Conservation (phyloP, 2,113 vertebrate genomes). For the Oryzias woworae region DNA sequence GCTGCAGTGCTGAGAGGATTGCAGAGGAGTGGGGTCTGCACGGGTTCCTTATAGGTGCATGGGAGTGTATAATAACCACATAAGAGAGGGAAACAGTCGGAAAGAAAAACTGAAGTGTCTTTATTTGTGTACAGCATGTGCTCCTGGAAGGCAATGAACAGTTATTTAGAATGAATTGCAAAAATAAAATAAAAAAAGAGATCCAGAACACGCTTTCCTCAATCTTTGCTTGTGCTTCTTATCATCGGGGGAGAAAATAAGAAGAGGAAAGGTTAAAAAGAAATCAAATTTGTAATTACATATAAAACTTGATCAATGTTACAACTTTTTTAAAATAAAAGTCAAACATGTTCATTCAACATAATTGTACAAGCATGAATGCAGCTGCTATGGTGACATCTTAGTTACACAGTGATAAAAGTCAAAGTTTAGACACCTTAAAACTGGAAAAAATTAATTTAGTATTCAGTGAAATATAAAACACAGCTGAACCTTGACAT, state of each 20-base stretch:
- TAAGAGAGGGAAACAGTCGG: conserved; percentile 38
- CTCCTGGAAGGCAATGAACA: conserved; percentile 25
- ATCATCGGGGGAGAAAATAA: background rate
- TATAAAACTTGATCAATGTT: background rate
- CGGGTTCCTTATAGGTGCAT: too few species aligned
- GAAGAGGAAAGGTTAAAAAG: background rate
- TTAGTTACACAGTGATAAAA: conserved; percentile 11
- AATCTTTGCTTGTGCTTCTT: conserved; percentile 12
- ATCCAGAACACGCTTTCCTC: conserved; percentile 20
- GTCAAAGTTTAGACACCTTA: conserved; percentile 36
- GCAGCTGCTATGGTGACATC: background rate
- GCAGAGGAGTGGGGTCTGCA: conserved; percentile 19
- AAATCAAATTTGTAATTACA: background rate
- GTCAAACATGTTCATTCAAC: conserved; percentile 2
- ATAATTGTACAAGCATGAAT: background rate
- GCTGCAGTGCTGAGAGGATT: conserved; percentile 26
- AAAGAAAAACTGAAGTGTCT: conserved; percentile 18
- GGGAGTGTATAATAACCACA: conserved; percentile 22
- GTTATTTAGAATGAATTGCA: conserved; percentile 5
- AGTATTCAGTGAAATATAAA: conserved; percentile 47
- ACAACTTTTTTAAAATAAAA: background rate
- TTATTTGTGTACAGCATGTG: conserved; percentile 44
- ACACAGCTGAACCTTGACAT: conserved; percentile 21
- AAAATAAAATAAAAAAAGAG: conserved; percentile 10
- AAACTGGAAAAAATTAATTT: conserved; percentile 28